A percentile compares a stretch with the other conserved stretches of the same genome.
Evolutionary conservation across 2,888 invertebrate species (phyloP).

Genomic region (Lydus trimaculatus): DNA sequence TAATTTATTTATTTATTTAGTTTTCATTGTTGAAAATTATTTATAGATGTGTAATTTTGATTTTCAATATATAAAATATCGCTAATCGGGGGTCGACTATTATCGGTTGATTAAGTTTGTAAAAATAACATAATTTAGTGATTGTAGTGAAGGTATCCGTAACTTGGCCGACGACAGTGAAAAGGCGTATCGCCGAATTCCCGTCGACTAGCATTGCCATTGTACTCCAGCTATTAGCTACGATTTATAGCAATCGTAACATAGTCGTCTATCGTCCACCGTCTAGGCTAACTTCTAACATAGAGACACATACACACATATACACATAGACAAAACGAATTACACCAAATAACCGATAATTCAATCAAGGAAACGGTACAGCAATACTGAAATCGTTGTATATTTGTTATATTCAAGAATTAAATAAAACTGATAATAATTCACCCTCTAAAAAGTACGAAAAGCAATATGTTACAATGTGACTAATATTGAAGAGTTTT

Average conservation of each 20-base stretch:
- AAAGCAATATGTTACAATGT: conserved; percentile 33
- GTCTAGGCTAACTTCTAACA: conserved; percentile 26
- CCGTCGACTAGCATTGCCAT: conserved; percentile 59
- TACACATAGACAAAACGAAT: conserved; percentile 21
- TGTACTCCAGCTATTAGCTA: conserved; percentile 61
- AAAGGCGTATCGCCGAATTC: conserved; percentile 61
- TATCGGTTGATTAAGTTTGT: conserved; percentile 17
- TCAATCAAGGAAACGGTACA: conserved; percentile 15
- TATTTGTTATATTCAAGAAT: background rate
- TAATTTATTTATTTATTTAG: background rate
- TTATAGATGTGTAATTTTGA: background rate
- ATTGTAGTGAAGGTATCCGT: conserved; percentile 45
- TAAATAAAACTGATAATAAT: background rate
- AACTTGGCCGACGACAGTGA: conserved; percentile 57
- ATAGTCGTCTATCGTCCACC: conserved; percentile 49
- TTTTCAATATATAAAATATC: background rate
- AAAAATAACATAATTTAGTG: conserved; percentile 30
- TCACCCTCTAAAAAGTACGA: conserved; percentile 5
- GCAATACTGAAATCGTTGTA: background rate
- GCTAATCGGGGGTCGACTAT: background rate
- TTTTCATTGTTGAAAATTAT: background rate
- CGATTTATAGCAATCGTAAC: conserved; percentile 61
- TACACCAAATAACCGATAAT: conserved; percentile 26
- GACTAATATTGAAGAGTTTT: conserved; percentile 42
- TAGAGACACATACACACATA: no score